Conservation (phyloP, 2,113 vertebrate genomes). For the Saiga tatarica region DNA sequence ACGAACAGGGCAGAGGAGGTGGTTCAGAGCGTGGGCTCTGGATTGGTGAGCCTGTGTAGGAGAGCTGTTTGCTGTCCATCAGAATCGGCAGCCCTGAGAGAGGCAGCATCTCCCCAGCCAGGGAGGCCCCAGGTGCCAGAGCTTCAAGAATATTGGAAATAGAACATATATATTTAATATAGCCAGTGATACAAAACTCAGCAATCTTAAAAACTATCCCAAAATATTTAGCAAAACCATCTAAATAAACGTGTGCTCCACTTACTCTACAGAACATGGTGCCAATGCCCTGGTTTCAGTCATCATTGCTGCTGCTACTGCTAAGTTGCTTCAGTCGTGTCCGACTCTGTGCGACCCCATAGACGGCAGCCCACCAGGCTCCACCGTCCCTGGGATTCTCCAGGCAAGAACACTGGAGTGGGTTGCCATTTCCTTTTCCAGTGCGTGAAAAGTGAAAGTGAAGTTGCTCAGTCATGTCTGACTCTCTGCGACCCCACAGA, state of each 20-base stretch:
- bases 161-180: neutral
- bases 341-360: too few relatives aligned
- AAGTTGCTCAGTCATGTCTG: too few relatives aligned
- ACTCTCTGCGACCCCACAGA: too few relatives aligned
- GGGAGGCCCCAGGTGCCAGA: neutral
- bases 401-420: too few relatives aligned
- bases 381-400: too few relatives aligned
- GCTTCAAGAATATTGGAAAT: neutral
- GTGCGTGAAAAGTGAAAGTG: too few relatives aligned
- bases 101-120: neutral
- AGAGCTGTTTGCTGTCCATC: neutral
- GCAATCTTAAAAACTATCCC: neutral
- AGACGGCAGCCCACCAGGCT: too few relatives aligned
- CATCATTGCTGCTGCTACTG: neutral
- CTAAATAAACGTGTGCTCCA: neutral
- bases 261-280: constrained; percentile 1
- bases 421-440: too few relatives aligned
- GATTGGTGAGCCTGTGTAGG: neutral
- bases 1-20: neutral
- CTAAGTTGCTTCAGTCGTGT: neutral
- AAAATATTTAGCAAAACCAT: neutral
- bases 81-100: neutral
- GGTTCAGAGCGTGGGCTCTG: neutral
- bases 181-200: neutral
- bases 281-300: neutral